Conservation (phyloP, 2,113 vertebrate genomes). For the Paradisaea rubra region DNA sequence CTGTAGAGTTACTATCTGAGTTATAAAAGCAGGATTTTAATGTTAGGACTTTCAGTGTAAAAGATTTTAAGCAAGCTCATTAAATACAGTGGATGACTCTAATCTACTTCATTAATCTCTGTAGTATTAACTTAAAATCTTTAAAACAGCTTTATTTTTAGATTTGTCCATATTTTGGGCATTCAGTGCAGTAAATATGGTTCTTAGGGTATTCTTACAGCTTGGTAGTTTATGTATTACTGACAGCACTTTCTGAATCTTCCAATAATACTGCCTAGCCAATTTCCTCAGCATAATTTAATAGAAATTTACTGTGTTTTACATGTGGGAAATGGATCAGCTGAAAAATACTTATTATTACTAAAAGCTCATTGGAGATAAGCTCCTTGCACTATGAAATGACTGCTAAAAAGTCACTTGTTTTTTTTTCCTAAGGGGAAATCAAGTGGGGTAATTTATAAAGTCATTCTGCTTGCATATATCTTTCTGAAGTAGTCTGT, state of each 20-base stretch:
- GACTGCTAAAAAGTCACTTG: not conserved
- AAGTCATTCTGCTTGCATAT: not conserved
- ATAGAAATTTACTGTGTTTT: not conserved
- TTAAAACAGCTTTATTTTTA: not conserved
- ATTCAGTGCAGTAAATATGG: not conserved
- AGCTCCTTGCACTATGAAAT: not conserved
- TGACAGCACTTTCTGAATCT: not conserved
- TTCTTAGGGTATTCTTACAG: not conserved
- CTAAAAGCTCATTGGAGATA: not conserved
- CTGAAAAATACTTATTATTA: not conserved
- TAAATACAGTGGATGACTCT: not conserved
- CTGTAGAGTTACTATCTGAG: not conserved
- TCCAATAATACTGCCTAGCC: not conserved
- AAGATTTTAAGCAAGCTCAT: not conserved
- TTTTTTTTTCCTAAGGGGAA: not conserved
- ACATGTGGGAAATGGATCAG: not conserved
- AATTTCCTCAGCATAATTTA: not conserved
- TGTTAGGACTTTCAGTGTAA: not conserved
- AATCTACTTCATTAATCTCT: not conserved
- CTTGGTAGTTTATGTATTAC: not conserved
- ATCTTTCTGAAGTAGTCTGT: not conserved
- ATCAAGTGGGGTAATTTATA: not conserved
- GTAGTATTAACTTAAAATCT: not conserved
- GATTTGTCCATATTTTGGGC: not conserved
- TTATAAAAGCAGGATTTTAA: not conserved